Evolutionary conservation across 1,140 invertebrate genomes (phyloP).

Genomic region (Brachionus paranguensis): DNA sequence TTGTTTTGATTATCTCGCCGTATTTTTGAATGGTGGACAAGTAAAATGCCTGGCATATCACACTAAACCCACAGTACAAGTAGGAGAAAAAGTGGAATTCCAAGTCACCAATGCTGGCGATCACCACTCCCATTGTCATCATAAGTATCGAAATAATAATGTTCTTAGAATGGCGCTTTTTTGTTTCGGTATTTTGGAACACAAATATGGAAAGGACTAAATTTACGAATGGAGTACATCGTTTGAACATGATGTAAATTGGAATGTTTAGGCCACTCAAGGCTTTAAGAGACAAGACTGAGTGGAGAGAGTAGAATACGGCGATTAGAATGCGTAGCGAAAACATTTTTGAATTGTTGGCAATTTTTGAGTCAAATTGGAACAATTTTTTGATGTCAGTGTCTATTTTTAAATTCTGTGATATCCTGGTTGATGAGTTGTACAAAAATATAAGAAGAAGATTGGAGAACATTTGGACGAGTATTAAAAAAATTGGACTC

Average conservation of each 20-base stretch:
- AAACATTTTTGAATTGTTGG: neutral
- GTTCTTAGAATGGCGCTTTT: constrained; percentile 48
- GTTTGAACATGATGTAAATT: constrained; percentile 59
- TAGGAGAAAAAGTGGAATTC: constrained; percentile 55
- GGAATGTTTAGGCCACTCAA: constrained; percentile 59
- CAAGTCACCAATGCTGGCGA: constrained; percentile 59
- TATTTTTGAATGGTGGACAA: constrained; percentile 56
- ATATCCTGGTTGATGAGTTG: neutral
- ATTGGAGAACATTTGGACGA: constrained; percentile 33
- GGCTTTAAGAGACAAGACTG: constrained; percentile 55
- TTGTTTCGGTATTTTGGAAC: constrained; percentile 45
- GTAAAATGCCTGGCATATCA: constrained; percentile 57
- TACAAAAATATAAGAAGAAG: neutral
- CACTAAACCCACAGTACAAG: constrained; percentile 55
- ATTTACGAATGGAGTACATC: constrained; percentile 57
- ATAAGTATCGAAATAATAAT: constrained; percentile 52
- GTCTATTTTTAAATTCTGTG: neutral
- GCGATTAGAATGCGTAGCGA: constrained; percentile 41
- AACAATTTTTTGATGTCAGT: neutral
- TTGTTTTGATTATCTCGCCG: constrained; percentile 48
- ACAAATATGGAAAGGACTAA: constrained; percentile 54
- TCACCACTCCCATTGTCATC: constrained; percentile 56
- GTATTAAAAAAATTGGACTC: constrained; percentile 15
- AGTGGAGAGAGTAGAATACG: constrained; percentile 56
- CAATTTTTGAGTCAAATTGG: neutral